Evolutionary conservation across 1,140 invertebrate genomes (phyloP), one percentile per base, ranked within the genome.

Genomic region (Heliconius melpomene): DNA sequence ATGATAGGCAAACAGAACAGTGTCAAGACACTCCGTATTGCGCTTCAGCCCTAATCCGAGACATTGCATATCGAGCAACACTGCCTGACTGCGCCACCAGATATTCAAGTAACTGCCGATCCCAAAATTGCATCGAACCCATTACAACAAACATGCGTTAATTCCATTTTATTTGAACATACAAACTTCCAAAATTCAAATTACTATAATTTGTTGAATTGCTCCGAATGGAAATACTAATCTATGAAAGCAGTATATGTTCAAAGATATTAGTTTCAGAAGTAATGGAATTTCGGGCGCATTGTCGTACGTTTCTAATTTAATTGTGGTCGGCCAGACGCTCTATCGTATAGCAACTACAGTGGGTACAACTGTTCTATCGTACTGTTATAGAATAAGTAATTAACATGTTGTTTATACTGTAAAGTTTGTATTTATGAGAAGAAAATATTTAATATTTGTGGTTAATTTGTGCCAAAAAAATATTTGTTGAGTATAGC

Each of bases 241-340:
- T 75, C 60, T 79, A 75, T 38, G 38, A 70, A 79, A 79, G 71
- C 60, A 38, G 38, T 70, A 77, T 23, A 46, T 74, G 75, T 70
- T 50, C 79, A 8, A 38, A 76, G 74, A 76, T 74, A 79, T 72
- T 80, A 80, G 75, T 80, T 79, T 79, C 72, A 50, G 57, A 72
- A 75, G 75, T 80, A 80, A 80, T 77, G 60, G 52, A 79, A 79
- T 76, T 80, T 46, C 77, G 40, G 50, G 26, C 29, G 50, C 70
- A 74, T 75, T 32, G 79, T 77, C 57, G 74, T 74, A 79, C 50
- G 66, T 57, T 76, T 75, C 74, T 75, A 79, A 76, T 79, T 79
- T 79, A 76, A 79, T 79, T 79, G 79, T 75, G 79, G 74, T 70
- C 46, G 36, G 73, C 74, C 54, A 79, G 77, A 74, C 72, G 50